These are phyloP conservation scores for Dinocampus coccinellae DNA, from an alignment of 2,888 invertebrate species.

Conservation along the genomic window DNA sequence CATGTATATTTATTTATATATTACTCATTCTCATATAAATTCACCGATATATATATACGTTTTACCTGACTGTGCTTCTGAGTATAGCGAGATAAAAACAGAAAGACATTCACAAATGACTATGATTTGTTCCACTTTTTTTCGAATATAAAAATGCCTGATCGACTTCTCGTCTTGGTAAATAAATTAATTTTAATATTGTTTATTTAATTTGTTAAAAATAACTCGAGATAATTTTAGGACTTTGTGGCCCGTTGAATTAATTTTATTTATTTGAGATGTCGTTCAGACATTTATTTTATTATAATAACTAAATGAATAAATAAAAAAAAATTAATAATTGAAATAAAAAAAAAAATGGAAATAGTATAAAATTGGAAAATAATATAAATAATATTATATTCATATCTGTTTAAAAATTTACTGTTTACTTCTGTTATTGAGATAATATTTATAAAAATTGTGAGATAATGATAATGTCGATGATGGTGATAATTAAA, in stretches of 20 bases:
- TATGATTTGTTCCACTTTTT: constrained; percentile 31
- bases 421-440: neutral
- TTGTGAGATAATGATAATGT: constrained; percentile 14
- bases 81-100: constrained; percentile 66
- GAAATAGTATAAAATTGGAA: neutral
- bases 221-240: neutral
- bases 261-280: neutral
- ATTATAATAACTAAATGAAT: neutral
- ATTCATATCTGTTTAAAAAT: no score
- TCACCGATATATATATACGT: constrained; percentile 37
- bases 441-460: neutral
- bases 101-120: constrained; percentile 57
- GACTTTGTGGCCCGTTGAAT: neutral
- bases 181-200: neutral
- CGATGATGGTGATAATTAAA: constrained; percentile 4
- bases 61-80: constrained; percentile 69
- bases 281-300: constrained; percentile 12
- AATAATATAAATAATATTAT: neutral
- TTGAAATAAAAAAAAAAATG: neutral
- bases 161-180: neutral
- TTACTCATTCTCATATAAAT: constrained; percentile 41
- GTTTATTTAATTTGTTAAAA: neutral
- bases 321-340: no score
- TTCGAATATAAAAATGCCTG: neutral
- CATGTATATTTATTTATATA: constrained; percentile 12